A percentile compares a stretch with the other conserved stretches of the same genome.
These are phyloP conservation scores for Ditula angustiorana DNA, from an alignment of 2,888 invertebrate genomes.

Conservation along the genomic window DNA sequence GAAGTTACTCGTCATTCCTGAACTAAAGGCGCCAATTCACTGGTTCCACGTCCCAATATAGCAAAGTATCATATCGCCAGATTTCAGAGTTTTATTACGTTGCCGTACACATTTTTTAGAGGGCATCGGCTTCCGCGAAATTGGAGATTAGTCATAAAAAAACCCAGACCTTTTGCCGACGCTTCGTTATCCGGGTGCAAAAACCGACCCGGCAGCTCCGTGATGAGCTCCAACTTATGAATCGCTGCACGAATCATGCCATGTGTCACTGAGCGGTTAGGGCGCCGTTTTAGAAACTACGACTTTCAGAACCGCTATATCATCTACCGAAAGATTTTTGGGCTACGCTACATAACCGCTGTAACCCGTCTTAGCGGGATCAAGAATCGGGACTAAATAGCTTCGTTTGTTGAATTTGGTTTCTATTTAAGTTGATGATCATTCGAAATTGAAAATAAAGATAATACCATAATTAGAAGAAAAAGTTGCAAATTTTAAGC, in stretches of 20 bases:
- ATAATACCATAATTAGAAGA: too few species aligned
- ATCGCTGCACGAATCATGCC: slow-evolving; percentile 11
- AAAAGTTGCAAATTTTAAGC: too few species aligned
- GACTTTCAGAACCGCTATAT: background rate
- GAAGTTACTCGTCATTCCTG: too few species aligned
- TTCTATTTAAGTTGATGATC: too few species aligned
- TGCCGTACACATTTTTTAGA: background rate
- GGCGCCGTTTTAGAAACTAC: background rate
- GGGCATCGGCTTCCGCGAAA: background rate
- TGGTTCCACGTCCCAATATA: too few species aligned
- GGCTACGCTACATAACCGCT: background rate
- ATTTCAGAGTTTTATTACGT: slow-evolving; percentile 1
- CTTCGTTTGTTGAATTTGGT: too few species aligned
- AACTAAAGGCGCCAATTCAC: too few species aligned
- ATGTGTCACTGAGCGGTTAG: slow-evolving; percentile 3
- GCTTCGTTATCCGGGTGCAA: slow-evolving; percentile 12
- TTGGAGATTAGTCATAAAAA: slow-evolving; percentile 16
- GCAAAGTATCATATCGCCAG: too few species aligned
- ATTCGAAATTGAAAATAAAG: too few species aligned
- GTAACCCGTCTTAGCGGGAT: background rate
- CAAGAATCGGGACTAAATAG: too few species aligned
- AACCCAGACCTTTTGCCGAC: slow-evolving; percentile 7
- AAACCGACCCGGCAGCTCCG: slow-evolving; percentile 7
- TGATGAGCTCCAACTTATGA: slow-evolving; percentile 14
- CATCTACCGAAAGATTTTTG: background rate